Base-by-base conservation (phyloP, 2,797 vertebrate species). In the Acanthurus lineatus region DNA sequence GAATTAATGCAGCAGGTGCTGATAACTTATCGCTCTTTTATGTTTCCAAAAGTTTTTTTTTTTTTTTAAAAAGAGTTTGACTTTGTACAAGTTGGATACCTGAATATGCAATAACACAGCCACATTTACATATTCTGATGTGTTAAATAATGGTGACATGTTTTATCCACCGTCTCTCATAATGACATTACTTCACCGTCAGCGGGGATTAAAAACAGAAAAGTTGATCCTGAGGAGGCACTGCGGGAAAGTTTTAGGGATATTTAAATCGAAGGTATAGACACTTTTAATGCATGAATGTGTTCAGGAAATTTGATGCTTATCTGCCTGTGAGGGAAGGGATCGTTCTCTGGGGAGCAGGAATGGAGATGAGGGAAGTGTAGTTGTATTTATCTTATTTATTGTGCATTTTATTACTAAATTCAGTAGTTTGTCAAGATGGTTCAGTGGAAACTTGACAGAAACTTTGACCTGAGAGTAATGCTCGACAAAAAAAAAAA, bases 1-100 rank as follows among this genome's bases (percentile, higher is more conserved):
- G 68, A 73, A 82, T 86, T 22, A 67, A 64, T 73, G 60, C 70
- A 63, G 25, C 77, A 60, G 57, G 57, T 51, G n/a, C 63, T 60
- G 15, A 79, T 68, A 69, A 66, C 25, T 35, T 72, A 70, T 73
- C 65, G 19, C 19, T 62, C 16, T 9, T 58, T 22, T 45, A 11
- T 35, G 47, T 49, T 67, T 42, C 38, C 20, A 38, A 40, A 65
- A 42, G 49, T 70, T 81, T 69, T 32, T n/a, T n/a, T n/a, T n/a
- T n/a, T n/a, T n/a, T n/a, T 25, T 25, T 25, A 25, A 54, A 54
- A 78, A 57, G 0, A 1, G 6, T 38, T 49, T 25, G 42, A 65
- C 48, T 61, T 70, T 73, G 60, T 52, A 35, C 40, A 65, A 53
- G 62, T 73, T 40, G 5, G 40, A 69, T n/a, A 16, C 25, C 49